These are phyloP conservation scores for Pimpla rufipes DNA, from an alignment of 2,888 invertebrate genomes.

Conservation along the genomic window DNA sequence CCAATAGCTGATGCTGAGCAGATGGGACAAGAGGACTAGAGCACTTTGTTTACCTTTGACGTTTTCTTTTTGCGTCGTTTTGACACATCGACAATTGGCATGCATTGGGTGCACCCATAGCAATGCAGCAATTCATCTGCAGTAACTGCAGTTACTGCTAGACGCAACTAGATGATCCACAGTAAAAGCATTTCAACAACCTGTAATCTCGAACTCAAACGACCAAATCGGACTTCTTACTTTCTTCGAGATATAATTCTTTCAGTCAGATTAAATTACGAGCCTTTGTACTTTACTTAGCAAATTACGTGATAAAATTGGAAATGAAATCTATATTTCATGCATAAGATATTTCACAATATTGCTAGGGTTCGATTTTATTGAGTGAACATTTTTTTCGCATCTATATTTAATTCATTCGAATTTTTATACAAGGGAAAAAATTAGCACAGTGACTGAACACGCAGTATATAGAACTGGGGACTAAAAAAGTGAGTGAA, in stretches of 20 bases:
- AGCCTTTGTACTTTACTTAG: too few relatives aligned
- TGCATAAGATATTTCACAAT: background rate
- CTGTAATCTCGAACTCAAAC: too few relatives aligned
- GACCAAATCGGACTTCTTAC: too few relatives aligned
- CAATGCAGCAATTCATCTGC: background rate
- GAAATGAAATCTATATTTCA: too few relatives aligned
- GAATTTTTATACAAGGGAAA: background rate
- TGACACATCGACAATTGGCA: background rate
- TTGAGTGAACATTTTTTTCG: background rate
- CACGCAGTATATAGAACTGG: background rate
- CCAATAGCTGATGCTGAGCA: conserved; percentile 18
- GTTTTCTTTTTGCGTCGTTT: conserved; percentile 1
- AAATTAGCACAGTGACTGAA: background rate
- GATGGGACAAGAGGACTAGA: conserved; percentile 19
- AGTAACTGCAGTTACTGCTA: too few relatives aligned
- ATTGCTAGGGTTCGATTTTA: background rate
- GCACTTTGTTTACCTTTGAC: conserved; percentile 38
- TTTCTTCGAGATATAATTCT: too few relatives aligned
- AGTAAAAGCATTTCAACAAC: too few relatives aligned
- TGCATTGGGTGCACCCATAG: too few relatives aligned
- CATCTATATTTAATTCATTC: background rate
- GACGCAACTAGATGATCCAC: too few relatives aligned
- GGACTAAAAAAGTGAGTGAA: background rate
- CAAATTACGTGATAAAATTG: too few relatives aligned
- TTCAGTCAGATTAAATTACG: too few relatives aligned